A percentile compares a stretch with the other conserved stretches of the same genome.
phyloP scores from a whole-genome alignment of 2,113 vertebrate species.

The Psittacula cyanocephala region DNA sequence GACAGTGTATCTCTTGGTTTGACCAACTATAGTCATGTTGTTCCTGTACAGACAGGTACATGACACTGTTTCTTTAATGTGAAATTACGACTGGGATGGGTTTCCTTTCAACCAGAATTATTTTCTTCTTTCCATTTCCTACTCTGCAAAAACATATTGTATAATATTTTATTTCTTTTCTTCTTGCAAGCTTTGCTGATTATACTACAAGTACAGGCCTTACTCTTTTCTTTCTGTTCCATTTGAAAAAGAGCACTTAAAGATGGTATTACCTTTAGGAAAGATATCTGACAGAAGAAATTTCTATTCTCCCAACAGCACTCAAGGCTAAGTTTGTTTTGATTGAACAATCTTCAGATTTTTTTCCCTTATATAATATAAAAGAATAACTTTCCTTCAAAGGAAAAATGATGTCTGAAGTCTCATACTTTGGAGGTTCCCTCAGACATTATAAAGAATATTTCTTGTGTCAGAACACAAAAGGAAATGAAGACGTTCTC shows the following conservation, averaged over 20 bases:
- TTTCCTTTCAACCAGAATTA: neutral
- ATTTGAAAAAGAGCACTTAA: neutral
- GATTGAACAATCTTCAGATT: constrained; percentile 20
- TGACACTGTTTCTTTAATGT: neutral
- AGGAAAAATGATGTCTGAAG: neutral
- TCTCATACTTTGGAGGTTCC: neutral
- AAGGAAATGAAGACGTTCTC: neutral
- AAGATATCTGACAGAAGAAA: constrained; percentile 14
- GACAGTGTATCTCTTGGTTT: neutral
- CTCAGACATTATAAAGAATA: neutral
- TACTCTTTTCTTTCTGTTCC: neutral
- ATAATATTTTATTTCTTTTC: constrained; percentile 4
- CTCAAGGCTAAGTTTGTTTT: constrained; percentile 46
- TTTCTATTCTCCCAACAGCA: constrained; percentile 23
- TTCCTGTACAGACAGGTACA: neutral
- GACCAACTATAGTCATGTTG: neutral
- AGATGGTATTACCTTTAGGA: neutral
- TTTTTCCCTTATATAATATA: neutral
- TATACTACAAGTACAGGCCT: neutral
- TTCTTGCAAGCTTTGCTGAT: constrained; percentile 28
- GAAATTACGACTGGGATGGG: neutral
- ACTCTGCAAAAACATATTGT: neutral
- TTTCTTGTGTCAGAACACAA: constrained; percentile 27
- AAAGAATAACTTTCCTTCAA: neutral
- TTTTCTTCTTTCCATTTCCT: neutral